Percentiles rank a stretch among this genome's conserved stretches.
These are phyloP conservation scores for Hypena proboscidalis DNA, from an alignment of 2,888 invertebrate species.

Conservation along the genomic window DNA sequence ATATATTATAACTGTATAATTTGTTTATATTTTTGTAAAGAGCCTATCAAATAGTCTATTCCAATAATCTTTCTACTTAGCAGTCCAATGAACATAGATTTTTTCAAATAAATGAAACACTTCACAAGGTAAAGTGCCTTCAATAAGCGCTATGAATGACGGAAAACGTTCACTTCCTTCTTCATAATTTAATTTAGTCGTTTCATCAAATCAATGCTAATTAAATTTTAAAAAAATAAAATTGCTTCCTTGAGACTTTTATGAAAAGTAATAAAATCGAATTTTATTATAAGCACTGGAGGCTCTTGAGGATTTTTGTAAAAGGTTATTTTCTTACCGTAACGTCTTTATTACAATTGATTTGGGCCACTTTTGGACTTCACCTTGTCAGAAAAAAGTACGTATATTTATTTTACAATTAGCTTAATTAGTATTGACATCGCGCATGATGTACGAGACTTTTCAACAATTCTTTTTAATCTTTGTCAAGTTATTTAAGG, in stretches of 20 bases:
- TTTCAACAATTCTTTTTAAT: no score
- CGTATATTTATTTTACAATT: conserved; percentile 18
- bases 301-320: conserved; percentile 13
- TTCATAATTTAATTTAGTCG: conserved; percentile 60
- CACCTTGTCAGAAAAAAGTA: conserved; percentile 10
- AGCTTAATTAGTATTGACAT: conserved; percentile 18
- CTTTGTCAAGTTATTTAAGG: no score
- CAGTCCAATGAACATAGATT: no score
- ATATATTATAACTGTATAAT: no score
- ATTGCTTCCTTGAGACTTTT: conserved; percentile 27
- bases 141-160: conserved; percentile 57
- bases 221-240: conserved; percentile 47
- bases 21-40: no score
- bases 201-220: conserved; percentile 51
- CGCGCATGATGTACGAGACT: no score
- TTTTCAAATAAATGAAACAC: conserved; percentile 51
- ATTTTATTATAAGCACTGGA: conserved; percentile 20
- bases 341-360: conserved; percentile 29
- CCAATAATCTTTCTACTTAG: no score
- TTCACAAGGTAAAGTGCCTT: conserved; percentile 44
- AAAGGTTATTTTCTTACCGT: conserved; percentile 31
- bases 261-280: conserved; percentile 39
- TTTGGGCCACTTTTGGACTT: conserved; percentile 31
- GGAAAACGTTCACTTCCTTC: conserved; percentile 43
- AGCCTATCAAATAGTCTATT: no score